Base-by-base conservation (phyloP, 2,113 vertebrate genomes). In the Pachypanchax playfairii region DNA sequence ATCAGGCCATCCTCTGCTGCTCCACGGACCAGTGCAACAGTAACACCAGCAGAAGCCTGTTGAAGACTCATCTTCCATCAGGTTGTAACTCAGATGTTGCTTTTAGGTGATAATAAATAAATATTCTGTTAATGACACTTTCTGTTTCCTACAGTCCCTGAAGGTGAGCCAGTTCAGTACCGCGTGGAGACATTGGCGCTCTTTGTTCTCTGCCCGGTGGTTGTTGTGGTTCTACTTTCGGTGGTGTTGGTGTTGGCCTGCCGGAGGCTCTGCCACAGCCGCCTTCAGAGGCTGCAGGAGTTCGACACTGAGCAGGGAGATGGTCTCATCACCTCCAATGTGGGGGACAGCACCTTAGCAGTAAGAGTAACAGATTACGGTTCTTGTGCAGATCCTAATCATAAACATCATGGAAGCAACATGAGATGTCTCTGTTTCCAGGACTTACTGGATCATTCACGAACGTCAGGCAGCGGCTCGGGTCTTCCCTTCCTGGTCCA, bases 401-500 rank as follows among this genome's bases (percentile, higher is more conserved):
- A n/a, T n/a, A n/a, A n/a, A n/a, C n/a, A n/a, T n/a, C n/a, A n/a
- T n/a, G n/a, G n/a, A n/a, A n/a, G n/a, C n/a, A 35, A 66, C 46
- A 12, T 53, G 14, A 42, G 70, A 53, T 61, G 63, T 72, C 5
- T 85, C 50, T 87, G 38, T 72, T 43, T 56, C 13, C 75, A 99
- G 97, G 97, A 99, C 69, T 79, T 99, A 69, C 33, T 99, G 93
- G 95, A 96, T 88, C 96, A 99, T 86, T 95, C 97, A 0, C 98
- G 97, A 70, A 99, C 97, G 0, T 99, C 97, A 35, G 97, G 97
- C 63, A 98, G 96, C 29, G 97, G 97, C 29, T 99, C 97, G 41
- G 97, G 97, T 3, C 95, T 99, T 65, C 97, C 97, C 18, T 99
- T 99, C 88, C 89, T 99, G 58, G 96, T 99, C 58, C 97, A 99